Conservation (phyloP, 2,888 invertebrate species). For the Acrocera orbiculus region DNA sequence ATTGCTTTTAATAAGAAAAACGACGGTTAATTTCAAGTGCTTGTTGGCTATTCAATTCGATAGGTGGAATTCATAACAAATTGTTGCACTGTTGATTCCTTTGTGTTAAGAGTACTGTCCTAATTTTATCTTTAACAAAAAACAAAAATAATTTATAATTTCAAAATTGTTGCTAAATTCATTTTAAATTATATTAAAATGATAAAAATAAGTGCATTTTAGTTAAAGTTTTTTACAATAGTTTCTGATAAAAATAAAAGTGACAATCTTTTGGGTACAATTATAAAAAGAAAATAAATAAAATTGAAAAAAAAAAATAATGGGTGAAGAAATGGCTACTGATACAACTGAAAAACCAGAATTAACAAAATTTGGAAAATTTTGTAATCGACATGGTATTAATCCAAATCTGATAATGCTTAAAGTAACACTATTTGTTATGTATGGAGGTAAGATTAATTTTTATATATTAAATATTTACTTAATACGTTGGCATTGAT, state of each 20-base stretch:
- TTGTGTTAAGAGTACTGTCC: no score
- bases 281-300: neutral
- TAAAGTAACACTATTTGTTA: slow-evolving; percentile 64
- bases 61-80: neutral
- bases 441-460: slow-evolving; percentile 50
- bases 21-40: slow-evolving; percentile 26
- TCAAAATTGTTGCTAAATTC: neutral
- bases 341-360: slow-evolving; percentile 20
- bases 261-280: neutral
- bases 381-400: slow-evolving; percentile 37
- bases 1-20: slow-evolving; percentile 31
- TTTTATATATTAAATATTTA: neutral
- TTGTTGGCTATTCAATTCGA: slow-evolving; percentile 9
- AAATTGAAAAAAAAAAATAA: slow-evolving; percentile 13
- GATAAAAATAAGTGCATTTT: no score
- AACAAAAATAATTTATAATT: neutral
- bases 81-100: no score
- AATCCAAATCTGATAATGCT: slow-evolving; percentile 65
- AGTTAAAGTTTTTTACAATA: no score
- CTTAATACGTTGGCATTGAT: slow-evolving; percentile 61
- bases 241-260: neutral
- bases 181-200: neutral
- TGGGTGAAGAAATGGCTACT: slow-evolving; percentile 25
- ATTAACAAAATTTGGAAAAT: slow-evolving; percentile 23
- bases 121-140: no score